Evolutionary conservation across 2,888 invertebrate species (phyloP).

Genomic region (Ramazzottius varieornatus): DNA sequence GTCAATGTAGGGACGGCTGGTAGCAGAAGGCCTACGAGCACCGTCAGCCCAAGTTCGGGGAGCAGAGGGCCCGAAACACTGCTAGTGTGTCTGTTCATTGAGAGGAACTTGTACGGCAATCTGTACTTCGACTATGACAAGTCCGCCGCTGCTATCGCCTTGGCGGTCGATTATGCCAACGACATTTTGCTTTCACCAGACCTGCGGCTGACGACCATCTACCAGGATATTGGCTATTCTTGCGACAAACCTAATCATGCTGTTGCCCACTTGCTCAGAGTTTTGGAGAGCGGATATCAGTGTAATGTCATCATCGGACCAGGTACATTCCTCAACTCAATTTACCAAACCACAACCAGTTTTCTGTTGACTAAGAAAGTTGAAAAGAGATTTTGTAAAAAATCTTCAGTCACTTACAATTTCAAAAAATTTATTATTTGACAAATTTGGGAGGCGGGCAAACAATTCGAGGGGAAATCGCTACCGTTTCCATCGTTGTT

Average conservation of each 20-base stretch:
- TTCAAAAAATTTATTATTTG: too few species aligned
- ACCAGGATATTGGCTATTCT: neutral
- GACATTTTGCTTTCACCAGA: neutral
- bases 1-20: too few species aligned
- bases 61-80: too few species aligned
- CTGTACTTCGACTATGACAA: neutral
- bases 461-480: too few species aligned
- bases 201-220: neutral
- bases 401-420: neutral
- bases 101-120: neutral
- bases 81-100: neutral
- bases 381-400: neutral
- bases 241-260: neutral
- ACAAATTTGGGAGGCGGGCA: too few species aligned
- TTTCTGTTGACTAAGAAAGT: neutral
- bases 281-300: neutral
- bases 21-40: too few species aligned
- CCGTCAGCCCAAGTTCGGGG: too few species aligned
- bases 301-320: neutral
- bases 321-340: neutral
- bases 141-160: neutral
- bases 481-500: too few species aligned
- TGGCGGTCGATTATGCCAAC: neutral
- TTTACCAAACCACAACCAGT: neutral
- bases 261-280: neutral